Evolutionary conservation across 2,888 invertebrate genomes (phyloP).

Genomic region (Meghimatium bilineatum): DNA sequence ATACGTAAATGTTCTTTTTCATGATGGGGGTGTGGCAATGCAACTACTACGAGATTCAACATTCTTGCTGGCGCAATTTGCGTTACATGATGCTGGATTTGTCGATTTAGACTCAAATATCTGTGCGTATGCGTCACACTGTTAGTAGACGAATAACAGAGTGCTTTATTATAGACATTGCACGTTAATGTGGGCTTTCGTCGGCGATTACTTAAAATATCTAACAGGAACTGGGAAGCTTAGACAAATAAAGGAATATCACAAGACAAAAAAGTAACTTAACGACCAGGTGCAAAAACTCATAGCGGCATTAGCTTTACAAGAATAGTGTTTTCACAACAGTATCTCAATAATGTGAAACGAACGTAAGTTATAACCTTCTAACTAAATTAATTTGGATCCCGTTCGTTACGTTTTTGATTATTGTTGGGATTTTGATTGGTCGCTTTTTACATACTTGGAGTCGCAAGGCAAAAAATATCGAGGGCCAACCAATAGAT

Average conservation of each 20-base stretch:
- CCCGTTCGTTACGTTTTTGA: too few relatives aligned
- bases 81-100: constrained; percentile 27
- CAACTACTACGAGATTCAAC: not conserved
- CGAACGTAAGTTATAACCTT: too few relatives aligned
- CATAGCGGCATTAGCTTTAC: too few relatives aligned
- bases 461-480: too few relatives aligned
- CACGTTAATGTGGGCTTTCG: too few relatives aligned
- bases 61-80: constrained; percentile 18
- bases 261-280: not conserved
- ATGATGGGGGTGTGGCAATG: constrained; percentile 8
- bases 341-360: too few relatives aligned
- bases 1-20: not conserved
- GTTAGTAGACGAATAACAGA: constrained; percentile 6
- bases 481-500: too few relatives aligned
- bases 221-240: not conserved
- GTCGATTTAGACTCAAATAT: not conserved
- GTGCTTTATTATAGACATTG: not conserved
- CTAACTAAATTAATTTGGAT: too few relatives aligned
- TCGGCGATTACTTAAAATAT: not conserved
- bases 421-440: too few relatives aligned
- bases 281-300: too few relatives aligned
- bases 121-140: constrained; percentile 32
- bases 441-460: too few relatives aligned
- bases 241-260: not conserved
- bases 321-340: too few relatives aligned